Evolutionary conservation across 2,888 invertebrate genomes (phyloP).

Genomic region (Mythimna albipuncta): DNA sequence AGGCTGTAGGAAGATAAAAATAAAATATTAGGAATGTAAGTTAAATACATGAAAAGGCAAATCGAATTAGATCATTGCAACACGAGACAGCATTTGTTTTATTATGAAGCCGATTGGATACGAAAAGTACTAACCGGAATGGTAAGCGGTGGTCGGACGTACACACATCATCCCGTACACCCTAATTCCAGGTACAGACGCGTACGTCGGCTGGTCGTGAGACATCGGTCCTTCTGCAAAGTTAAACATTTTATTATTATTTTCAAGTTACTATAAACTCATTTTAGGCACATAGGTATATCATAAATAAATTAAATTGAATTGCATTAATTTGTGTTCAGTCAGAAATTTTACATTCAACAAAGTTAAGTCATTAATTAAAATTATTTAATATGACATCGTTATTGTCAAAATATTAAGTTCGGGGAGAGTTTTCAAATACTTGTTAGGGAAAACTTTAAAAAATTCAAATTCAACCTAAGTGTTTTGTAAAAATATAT

Average conservation of each 20-base stretch:
- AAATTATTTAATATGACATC: neutral
- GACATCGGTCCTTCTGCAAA: slow-evolving; percentile 97
- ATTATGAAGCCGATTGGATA: no score
- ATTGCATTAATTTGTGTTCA: no score
- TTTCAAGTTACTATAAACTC: no score
- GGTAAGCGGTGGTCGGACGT: slow-evolving; percentile 84
- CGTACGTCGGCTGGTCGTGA: slow-evolving; percentile 98
- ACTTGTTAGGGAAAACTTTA: no score
- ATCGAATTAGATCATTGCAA: neutral
- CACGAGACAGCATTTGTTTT: neutral
- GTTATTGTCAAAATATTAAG: neutral
- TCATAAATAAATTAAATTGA: no score
- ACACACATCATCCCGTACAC: slow-evolving; percentile 99
- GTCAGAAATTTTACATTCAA: no score
- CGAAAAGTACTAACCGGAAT: slow-evolving; percentile 75
- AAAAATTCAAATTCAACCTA: no score
- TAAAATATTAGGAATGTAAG: neutral
- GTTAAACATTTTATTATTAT: slow-evolving; percentile 1
- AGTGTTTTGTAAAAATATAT: no score
- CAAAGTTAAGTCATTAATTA: no score
- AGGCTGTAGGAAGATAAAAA: slow-evolving; percentile 75
- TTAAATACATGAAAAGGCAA: neutral
- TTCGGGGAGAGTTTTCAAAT: no score
- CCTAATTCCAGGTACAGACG: slow-evolving; percentile 97
- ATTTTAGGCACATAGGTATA: no score